Base-by-base conservation (phyloP, 2,888 invertebrate genomes). In the Chironomus riparius region DNA sequence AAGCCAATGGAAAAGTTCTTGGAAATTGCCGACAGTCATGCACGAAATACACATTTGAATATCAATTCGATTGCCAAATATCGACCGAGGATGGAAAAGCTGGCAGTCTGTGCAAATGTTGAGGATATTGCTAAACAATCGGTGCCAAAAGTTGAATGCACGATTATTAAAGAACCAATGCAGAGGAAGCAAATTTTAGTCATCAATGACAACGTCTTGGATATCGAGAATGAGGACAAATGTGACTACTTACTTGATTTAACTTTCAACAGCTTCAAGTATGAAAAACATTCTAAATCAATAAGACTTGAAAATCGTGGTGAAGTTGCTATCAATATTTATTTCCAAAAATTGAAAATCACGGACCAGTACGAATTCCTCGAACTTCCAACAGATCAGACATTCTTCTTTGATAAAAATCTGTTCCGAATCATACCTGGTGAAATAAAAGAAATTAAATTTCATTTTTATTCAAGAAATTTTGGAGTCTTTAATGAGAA, bases 391-490 rank as follows among this genome's bases (percentile, higher is more conserved):
- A 24, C 65, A 7, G 65, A 21, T 3, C 3, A 56, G 24, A 38
- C 21, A n/a, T 71, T 71, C n/a, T 71, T 50, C 56, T 50, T 71
- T 28, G 18, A 56, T n/a, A 24, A 56, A 7, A 15, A 7, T 28
- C 13, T 56, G 6, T 71, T 71, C 21, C 71, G 71, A 61, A 21
- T 71, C 6, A 71, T 71, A 24, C 71, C 71, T 0, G 61, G 22
- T 56, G 28, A 71, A 61, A n/a, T 61, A 10, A 15, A 47, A 4
- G 13, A 50, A 6, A 56, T 71, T 15, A 15, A 15, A 61, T 56
- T 71, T 56, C 12, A 71, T 24, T 71, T 71, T 18, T 24, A 12
- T 24, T 12, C 71, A 0, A 61, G n/a, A 4, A 38, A 28, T 21
- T 10, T n/a, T 56, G 71, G 71, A 61, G 3, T 56, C 4, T 71